Evolutionary conservation across 2,797 vertebrate genomes (phyloP), one percentile per base, ranked within the genome.

Genomic region (Phataginus tetradactyla): DNA sequence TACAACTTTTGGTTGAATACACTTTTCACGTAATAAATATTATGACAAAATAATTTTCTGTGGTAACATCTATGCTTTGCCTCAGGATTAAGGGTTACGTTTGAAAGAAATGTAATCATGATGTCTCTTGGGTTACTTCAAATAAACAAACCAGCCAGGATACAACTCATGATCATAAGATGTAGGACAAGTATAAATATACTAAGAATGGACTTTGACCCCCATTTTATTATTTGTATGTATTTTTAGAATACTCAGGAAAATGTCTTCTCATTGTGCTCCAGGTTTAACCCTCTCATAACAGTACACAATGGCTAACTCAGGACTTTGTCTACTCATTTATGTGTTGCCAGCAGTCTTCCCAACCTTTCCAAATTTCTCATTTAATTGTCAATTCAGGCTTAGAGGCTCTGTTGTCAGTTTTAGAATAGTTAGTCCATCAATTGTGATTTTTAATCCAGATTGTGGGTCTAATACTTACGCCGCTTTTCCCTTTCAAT

Each of bases 1-100:
- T 84, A 63, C 49, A 81, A 85, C 15, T 69, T 91, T 42, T 39
- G n/a, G 23, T 61, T 77, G 90, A 91, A 94, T 63, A 49, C 86
- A 94, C 63, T 79, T 96, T 79, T 84, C 42, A 74, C 14, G 69
- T 83, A 87, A 51, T 59, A 72, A 94, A 57, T 27, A 69, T 86
- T 39, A 53, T 21, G 72, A 59, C 32, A 68, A 81, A 89, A 74
- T 42, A 12, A 72, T n/a, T 55, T 87, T 59, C n/a, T 42, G 84
- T 42, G 59, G 45, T 55, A 86, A 71, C 12, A 25, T 15, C 32
- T 72, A 27, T n/a, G 13, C 12, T 34, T 69, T 75, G 25, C 37
- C 13, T 86, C 69, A 83, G 63, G 74, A 90, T 59, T 90, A 81
- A 53, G 53, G 63, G 4, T 64, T 86, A 53, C 27, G 53, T 59